phyloP scores from a whole-genome alignment of 37 sponge, comb jelly and placozoan species.

The Corticium candelabrum region DNA sequence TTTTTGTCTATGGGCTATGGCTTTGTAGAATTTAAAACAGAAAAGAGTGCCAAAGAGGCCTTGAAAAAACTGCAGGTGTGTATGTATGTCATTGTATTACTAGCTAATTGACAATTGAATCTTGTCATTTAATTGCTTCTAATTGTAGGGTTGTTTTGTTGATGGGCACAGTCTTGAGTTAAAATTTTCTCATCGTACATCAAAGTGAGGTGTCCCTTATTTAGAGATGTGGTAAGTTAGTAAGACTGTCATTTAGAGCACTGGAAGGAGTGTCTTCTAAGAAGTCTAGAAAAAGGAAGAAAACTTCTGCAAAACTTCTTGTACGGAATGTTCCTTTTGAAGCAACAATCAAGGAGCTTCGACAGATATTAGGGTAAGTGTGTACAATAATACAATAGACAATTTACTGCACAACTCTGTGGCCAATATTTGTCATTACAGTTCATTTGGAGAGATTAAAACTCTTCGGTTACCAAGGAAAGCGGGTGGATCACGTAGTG shows the following conservation, averaged over 20 bases:
- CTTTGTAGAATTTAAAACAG: constrained; percentile 64
- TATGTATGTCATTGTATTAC: no score
- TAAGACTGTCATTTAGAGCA: no score
- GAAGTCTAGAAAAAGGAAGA: constrained; percentile 1
- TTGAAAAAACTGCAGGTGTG: constrained; percentile 57
- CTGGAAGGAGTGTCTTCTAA: background rate
- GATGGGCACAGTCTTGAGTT: constrained; percentile 85
- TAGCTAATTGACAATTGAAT: no score
- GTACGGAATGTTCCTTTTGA: constrained; percentile 94
- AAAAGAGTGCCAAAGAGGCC: constrained; percentile 50
- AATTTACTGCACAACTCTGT: background rate
- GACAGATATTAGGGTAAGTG: constrained; percentile 44
- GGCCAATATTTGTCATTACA: background rate
- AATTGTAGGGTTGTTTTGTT: constrained; percentile 17
- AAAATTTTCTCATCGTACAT: constrained; percentile 30
- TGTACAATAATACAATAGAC: background rate
- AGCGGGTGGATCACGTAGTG: constrained; percentile 17
- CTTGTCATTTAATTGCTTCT: background rate
- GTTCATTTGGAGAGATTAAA: constrained; percentile 81
- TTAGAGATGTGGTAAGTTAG: constrained; percentile 1
- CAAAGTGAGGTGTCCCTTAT: constrained; percentile 37
- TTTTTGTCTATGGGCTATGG: constrained; percentile 97
- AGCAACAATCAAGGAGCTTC: constrained; percentile 67
- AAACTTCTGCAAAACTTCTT: constrained; percentile 52
- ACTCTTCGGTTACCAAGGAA: constrained; percentile 85